Percentiles rank a stretch among this genome's conserved stretches.
Conservation (phyloP, 2,113 vertebrate genomes). For the Tylochromis polylepis region DNA sequence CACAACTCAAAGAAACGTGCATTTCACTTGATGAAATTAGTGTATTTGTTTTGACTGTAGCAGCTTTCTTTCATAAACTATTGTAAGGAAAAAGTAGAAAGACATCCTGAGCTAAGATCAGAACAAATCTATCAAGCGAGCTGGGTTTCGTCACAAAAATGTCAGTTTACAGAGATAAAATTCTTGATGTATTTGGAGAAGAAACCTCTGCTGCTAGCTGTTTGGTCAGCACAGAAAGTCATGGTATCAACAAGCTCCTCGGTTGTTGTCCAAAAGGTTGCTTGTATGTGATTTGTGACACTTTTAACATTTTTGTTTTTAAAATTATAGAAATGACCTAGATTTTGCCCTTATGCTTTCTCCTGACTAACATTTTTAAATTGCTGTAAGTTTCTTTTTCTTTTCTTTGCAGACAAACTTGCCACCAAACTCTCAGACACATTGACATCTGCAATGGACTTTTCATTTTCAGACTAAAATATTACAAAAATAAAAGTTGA, state of each 20-base stretch:
- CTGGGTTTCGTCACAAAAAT: background rate
- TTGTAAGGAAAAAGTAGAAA: background rate
- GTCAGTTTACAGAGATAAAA: background rate
- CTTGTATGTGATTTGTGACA: background rate
- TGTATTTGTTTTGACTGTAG: background rate
- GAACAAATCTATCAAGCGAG: background rate
- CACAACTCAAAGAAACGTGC: background rate
- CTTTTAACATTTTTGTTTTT: background rate
- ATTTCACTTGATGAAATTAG: background rate
- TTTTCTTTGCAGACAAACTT: conserved; percentile 75
- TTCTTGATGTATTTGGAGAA: background rate
- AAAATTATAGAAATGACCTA: background rate
- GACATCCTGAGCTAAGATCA: background rate
- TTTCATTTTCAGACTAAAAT: conserved; percentile 64
- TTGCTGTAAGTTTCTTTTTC: background rate
- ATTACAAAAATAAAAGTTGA: background rate
- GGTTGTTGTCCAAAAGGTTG: background rate
- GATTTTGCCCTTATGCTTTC: background rate
- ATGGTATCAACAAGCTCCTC: background rate
- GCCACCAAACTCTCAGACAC: conserved; percentile 81
- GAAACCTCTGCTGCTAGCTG: background rate
- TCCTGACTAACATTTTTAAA: background rate
- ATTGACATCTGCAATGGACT: conserved; percentile 79
- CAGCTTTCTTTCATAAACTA: background rate
- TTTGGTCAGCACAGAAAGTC: background rate